Evolutionary conservation across 1,140 invertebrate genomes (phyloP).

Genomic region (Papilio aristodemus): DNA sequence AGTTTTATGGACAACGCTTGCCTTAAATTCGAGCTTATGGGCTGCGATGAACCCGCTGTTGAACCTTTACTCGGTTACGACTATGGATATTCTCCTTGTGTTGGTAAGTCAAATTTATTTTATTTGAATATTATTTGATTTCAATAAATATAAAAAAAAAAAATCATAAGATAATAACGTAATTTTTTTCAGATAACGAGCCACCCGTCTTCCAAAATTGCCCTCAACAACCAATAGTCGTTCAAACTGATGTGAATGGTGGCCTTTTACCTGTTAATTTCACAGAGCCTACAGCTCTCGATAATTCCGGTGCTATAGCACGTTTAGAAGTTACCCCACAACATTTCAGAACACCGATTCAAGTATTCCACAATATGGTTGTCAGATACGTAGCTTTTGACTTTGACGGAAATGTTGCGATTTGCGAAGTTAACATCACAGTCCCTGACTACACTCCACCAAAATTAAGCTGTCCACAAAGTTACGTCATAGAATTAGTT

Average conservation of each 20-base stretch:
- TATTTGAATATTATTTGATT: not conserved
- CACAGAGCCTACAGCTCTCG: conserved; percentile 93
- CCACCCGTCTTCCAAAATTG: conserved; percentile 98
- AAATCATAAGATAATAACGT: conserved; percentile 24
- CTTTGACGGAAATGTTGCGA: conserved; percentile 97
- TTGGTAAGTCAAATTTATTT: conserved; percentile 81
- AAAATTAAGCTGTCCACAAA: conserved; percentile 95
- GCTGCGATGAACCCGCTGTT: conserved; percentile 90
- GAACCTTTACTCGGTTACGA: conserved; percentile 95
- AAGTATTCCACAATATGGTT: conserved; percentile 94
- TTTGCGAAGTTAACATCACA: conserved; percentile 97
- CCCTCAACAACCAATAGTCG: conserved; percentile 94
- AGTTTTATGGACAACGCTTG: conserved; percentile 98
- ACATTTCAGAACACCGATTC: conserved; percentile 93
- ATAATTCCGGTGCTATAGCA: conserved; percentile 97
- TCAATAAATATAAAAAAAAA: not conserved
- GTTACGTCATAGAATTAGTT: conserved; percentile 95
- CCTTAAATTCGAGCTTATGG: conserved; percentile 97
- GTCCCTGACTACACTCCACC: conserved; percentile 97
- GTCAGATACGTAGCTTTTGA: conserved; percentile 98
- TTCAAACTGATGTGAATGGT: conserved; percentile 92
- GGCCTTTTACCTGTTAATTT: conserved; percentile 94
- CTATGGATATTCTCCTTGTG: conserved; percentile 95
- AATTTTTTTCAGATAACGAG: conserved; percentile 88
- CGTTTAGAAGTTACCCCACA: conserved; percentile 94